A percentile compares a stretch with the other conserved stretches of the same genome.
Conservation (phyloP, 2,888 invertebrate species). For the Chirona hameri region DNA sequence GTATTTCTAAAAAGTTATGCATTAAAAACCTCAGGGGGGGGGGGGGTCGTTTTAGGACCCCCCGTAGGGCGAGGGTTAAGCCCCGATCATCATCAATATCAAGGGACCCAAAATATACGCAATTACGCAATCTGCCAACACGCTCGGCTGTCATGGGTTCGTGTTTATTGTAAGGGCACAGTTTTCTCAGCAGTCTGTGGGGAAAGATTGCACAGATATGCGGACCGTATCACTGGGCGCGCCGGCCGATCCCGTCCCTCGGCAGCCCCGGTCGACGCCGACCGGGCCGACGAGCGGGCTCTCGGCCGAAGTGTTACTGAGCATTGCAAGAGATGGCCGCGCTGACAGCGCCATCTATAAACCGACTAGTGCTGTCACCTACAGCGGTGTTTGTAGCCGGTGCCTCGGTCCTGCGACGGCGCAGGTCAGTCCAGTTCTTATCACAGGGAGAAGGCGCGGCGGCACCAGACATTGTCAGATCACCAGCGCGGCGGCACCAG, state of each 20-base stretch:
- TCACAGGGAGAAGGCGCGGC: conserved; percentile 9
- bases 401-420: neutral
- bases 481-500: neutral
- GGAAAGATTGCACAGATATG: neutral
- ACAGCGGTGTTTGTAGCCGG: neutral
- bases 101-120: too few species aligned
- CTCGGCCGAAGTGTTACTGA: too few species aligned
- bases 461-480: too few species aligned
- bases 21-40: too few species aligned
- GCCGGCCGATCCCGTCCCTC: neutral
- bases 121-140: neutral
- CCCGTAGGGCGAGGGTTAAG: too few species aligned
- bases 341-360: neutral
- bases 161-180: conserved; percentile 13
- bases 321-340: neutral
- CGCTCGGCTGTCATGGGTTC: neutral
- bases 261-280: too few species aligned
- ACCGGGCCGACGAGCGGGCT: too few species aligned
- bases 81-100: too few species aligned
- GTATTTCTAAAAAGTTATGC: too few species aligned
- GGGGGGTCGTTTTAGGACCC: too few species aligned
- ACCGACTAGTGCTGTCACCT: neutral
- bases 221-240: neutral
- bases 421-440: neutral
- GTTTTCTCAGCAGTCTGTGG: neutral